Percentiles rank a stretch among this genome's conserved stretches.
Conservation (phyloP, 2,888 invertebrate genomes). For the Aethes cnicana region DNA sequence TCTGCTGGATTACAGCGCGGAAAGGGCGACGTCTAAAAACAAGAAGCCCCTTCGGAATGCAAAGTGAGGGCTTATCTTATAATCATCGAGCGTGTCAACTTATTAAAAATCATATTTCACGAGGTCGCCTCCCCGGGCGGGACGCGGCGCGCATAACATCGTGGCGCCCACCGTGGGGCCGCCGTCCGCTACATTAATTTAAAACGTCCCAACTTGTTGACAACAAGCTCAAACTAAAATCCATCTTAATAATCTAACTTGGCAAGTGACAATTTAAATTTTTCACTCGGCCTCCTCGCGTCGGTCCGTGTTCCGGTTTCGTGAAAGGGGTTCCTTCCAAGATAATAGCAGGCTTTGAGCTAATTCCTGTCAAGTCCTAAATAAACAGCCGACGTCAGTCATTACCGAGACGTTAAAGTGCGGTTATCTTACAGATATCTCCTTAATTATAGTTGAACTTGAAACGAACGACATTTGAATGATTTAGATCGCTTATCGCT, state of each 20-base stretch:
- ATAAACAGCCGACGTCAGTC: conserved; percentile 63
- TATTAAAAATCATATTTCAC: conserved; percentile 83
- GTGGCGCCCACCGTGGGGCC: conserved; percentile 32
- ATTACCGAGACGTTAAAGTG: conserved; percentile 59
- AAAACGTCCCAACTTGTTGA: conserved; percentile 53
- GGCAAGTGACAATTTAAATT: conserved; percentile 12
- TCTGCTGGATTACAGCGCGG: conserved; percentile 63
- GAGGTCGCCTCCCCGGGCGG: conserved; percentile 52
- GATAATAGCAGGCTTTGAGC: conserved; percentile 49
- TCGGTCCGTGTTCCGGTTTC: conserved; percentile 10
- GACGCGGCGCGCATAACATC: conserved; percentile 66
- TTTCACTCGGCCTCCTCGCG: conserved; percentile 5
- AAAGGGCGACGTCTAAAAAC: conserved; percentile 66
- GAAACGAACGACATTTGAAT: no score
- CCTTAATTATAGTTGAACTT: conserved; percentile 73
- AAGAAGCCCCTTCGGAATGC: conserved; percentile 75
- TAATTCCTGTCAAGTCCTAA: conserved; percentile 73
- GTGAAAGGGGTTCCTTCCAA: conserved; percentile 23
- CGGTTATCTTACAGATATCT: conserved; percentile 74
- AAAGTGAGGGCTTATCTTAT: conserved; percentile 81
- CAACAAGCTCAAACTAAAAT: conserved; percentile 45
- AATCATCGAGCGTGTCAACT: conserved; percentile 82
- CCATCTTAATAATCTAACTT: conserved; percentile 28
- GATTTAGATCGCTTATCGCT: no score
- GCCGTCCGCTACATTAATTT: conserved; percentile 53